Evolutionary conservation across 2,888 invertebrate genomes (phyloP), one percentile per base, ranked within the genome.

Genomic region (Scaeva pyrastri): DNA sequence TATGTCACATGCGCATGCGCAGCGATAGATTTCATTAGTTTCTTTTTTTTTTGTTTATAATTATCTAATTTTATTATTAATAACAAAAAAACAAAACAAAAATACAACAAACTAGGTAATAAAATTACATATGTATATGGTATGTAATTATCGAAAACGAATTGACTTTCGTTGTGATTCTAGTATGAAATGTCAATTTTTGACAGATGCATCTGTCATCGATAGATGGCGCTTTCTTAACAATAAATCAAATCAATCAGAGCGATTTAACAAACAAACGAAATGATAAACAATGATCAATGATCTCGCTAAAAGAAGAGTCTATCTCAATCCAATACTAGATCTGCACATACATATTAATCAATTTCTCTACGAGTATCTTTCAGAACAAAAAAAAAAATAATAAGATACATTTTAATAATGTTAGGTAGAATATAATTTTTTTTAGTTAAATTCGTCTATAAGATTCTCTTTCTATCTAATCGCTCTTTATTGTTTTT

Each of bases 1-100:
- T 90, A 95, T 95, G 94, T 94, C 94, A 88, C 95, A 95, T 91
- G 94, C 95, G 90, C 97, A 97, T 93, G 95, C 96, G 90, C 97
- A 97, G 93, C 96, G 97, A 95, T 97, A 96, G 95, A 94, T 74
- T 31, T 60, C 26, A 21, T 19, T 68, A 68, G 60, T 41, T 45
- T 64, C 50, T 55, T 76, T 73, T 68, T 71, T 62, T 60, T 14
- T 19, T 70, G 43, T 26, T 7, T 52, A 50, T 50, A 21, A 11
- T 31, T 6, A 6, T 31, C 7, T 31, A 31, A 31, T 31, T 31
- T 31, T 6, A 31, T 31, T 31, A 39, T 39, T 11, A 21, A 50
- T 21, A n/a, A 16, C 39, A 73, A 39, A 62, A 1, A 55, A 48
- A 66, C 23, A 14, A 62, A 41, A 48, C 0, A 70, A 73, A 31